Conservation (phyloP, 35 echinoderm and acorn worm species). For the Patiria miniata region DNA sequence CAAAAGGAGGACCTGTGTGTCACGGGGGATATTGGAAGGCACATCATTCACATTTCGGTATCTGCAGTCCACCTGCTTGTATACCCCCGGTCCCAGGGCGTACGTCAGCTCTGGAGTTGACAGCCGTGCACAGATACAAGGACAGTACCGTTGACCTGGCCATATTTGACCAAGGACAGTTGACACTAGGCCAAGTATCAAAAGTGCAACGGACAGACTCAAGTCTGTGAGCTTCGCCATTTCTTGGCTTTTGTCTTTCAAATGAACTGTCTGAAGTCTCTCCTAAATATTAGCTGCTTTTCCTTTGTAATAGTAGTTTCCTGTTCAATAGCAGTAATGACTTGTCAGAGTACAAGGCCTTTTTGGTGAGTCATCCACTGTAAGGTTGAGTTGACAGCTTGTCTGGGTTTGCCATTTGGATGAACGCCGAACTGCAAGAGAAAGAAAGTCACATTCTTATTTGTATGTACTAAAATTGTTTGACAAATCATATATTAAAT, state of each 20-base stretch:
- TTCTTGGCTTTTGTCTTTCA: not conserved
- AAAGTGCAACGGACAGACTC: not conserved
- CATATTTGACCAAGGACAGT: not conserved
- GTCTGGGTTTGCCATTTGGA: no score
- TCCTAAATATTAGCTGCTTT: not conserved
- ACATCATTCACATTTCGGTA: slow-evolving; percentile 59
- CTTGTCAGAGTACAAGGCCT: no score
- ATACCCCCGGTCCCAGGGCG: slow-evolving; percentile 67
- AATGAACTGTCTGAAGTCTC: not conserved
- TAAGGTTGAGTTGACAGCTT: no score
- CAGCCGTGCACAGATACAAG: slow-evolving; percentile 51
- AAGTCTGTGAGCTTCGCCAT: not conserved
- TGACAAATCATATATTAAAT: no score
- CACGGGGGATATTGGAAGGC: slow-evolving; percentile 64
- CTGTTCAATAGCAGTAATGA: not conserved
- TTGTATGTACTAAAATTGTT: no score
- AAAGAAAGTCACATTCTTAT: no score
- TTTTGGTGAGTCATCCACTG: no score
- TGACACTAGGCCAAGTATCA: slow-evolving; percentile 1
- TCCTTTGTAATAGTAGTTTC: not conserved
- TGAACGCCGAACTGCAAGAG: no score
- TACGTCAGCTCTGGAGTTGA: slow-evolving; percentile 66
- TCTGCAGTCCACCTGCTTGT: slow-evolving; percentile 80
- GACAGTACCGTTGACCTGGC: slow-evolving; percentile 35
- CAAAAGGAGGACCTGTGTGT: slow-evolving; percentile 77